Conservation (phyloP, 2,113 vertebrate species). For the Bos indicus region DNA sequence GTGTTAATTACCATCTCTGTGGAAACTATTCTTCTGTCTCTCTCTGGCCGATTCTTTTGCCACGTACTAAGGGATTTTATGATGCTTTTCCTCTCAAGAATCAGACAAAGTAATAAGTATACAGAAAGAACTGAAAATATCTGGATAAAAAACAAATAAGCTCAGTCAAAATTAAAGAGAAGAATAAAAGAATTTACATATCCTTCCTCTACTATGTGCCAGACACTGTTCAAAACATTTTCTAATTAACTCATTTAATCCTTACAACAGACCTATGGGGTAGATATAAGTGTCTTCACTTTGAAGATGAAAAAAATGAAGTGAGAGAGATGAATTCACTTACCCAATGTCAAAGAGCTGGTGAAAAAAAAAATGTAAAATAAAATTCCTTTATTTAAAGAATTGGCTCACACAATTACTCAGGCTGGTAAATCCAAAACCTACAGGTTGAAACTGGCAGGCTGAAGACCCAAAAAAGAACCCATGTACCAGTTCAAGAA, state of each 20-base stretch:
- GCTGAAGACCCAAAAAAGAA: neutral
- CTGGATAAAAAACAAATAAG: neutral
- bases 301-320: neutral
- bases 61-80: neutral
- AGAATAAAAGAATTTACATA: neutral
- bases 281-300: neutral
- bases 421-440: neutral
- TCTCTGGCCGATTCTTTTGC: neutral
- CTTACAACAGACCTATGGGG: neutral
- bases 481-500: neutral
- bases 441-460: neutral
- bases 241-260: neutral
- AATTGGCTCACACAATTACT: neutral
- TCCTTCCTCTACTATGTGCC: neutral
- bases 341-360: neutral
- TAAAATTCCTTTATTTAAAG: neutral
- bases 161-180: neutral
- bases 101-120: neutral
- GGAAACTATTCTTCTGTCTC: neutral
- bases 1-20: neutral
- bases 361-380: neutral
- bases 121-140: neutral
- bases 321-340: neutral
- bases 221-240: neutral
- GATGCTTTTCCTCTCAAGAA: neutral